These are phyloP conservation scores for Isaurus tuberculatus DNA, from an alignment of 92 coral and sea anemone genomes.

Conservation along the genomic window DNA sequence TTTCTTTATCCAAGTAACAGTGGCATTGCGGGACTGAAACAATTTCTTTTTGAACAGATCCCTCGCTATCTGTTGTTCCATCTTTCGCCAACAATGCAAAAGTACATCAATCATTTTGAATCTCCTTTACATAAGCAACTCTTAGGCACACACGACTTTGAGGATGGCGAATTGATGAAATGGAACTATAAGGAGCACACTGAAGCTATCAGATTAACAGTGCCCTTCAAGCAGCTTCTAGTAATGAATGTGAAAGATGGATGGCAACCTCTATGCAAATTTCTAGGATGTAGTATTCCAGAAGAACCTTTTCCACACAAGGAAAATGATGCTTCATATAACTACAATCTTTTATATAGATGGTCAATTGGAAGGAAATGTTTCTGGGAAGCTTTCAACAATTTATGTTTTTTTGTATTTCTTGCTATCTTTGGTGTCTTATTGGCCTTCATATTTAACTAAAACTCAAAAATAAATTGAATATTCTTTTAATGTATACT, in stretches of 20 bases:
- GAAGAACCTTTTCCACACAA: slow-evolving; percentile 5
- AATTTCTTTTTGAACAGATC: not conserved
- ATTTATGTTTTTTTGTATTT: not conserved
- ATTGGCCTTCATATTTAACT: not conserved
- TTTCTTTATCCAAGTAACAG: not conserved
- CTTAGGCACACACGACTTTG: slow-evolving; percentile 3
- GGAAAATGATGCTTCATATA: not conserved
- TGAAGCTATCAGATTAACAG: not conserved
- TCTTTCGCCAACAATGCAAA: slow-evolving; percentile 41
- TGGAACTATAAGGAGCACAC: slow-evolving; percentile 31
- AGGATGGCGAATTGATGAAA: slow-evolving; percentile 36
- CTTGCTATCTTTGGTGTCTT: not conserved
- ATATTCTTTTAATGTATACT: too few species aligned
- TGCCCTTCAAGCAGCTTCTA: slow-evolving; percentile 3
- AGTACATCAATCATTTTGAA: not conserved
- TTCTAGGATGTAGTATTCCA: slow-evolving; percentile 28
- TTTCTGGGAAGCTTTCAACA: slow-evolving; percentile 21
- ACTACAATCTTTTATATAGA: not conserved
- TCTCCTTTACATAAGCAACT: not conserved
- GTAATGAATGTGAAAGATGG: slow-evolving; percentile 24
- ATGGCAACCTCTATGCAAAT: slow-evolving; percentile 30
- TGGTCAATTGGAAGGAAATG: slow-evolving; percentile 27
- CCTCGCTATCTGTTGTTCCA: slow-evolving; percentile 11
- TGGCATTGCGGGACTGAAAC: not conserved
- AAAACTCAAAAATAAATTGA: not conserved